Evolutionary conservation across 2,113 vertebrate genomes (phyloP).

Genomic region (Charina bottae): DNA sequence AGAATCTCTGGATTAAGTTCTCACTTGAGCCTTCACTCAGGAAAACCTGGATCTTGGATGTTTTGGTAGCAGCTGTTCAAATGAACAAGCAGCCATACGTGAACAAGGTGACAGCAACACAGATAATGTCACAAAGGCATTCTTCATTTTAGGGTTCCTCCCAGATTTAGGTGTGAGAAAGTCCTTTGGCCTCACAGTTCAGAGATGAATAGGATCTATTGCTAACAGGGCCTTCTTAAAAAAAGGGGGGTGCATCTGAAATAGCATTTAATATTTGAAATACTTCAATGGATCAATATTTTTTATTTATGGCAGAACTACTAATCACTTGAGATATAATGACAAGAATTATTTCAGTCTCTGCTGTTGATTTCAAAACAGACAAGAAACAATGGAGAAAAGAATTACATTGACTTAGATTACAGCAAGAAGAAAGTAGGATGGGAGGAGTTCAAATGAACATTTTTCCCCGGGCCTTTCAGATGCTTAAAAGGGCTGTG

Average conservation of each 20-base stretch:
- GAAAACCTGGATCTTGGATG: neutral
- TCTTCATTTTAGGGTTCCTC: neutral
- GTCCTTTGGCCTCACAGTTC: neutral
- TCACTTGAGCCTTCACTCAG: neutral
- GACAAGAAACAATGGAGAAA: neutral
- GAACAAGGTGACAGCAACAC: neutral
- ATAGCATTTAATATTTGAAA: neutral
- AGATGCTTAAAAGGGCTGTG: neutral
- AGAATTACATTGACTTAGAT: neutral
- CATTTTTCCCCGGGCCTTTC: neutral
- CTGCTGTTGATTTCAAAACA: neutral
- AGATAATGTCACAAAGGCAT: neutral
- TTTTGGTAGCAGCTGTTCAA: neutral
- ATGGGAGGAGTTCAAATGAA: neutral
- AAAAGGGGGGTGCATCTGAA: neutral
- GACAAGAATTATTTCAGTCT: neutral
- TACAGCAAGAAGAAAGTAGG: neutral
- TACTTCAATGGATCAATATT: neutral
- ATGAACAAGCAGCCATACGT: neutral
- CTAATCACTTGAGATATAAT: neutral
- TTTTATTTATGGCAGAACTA: neutral
- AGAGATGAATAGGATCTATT: neutral
- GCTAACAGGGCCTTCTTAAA: neutral
- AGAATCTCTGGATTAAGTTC: neutral
- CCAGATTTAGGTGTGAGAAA: neutral